Evolutionary conservation across 2,888 invertebrate genomes (phyloP).

Genomic region (Antheraea yamamai): DNA sequence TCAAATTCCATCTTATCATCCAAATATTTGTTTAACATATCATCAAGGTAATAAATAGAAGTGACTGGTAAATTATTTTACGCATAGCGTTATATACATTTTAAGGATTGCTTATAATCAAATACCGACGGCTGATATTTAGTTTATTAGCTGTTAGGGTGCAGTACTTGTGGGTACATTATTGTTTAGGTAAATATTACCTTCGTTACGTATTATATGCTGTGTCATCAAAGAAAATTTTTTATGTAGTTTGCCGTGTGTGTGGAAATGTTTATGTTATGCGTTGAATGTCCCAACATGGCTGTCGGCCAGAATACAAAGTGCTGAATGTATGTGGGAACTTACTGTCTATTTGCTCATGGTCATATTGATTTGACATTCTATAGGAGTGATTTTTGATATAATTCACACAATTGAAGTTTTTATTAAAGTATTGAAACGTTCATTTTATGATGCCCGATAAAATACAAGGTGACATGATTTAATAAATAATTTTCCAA

Average conservation of each 20-base stretch:
- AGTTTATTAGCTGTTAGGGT: conserved; percentile 16
- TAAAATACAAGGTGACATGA: background rate
- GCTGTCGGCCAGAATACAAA: conserved; percentile 23
- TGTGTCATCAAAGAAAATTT: conserved; percentile 6
- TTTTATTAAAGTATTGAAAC: background rate
- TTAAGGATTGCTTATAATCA: conserved; percentile 19
- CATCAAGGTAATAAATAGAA: conserved; percentile 33
- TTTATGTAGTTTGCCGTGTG: conserved; percentile 14
- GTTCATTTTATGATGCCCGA: background rate
- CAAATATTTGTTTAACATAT: conserved; percentile 34
- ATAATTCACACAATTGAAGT: background rate
- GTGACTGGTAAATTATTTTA: conserved; percentile 28
- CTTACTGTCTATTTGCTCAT: conserved; percentile 28
- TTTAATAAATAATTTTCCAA: background rate
- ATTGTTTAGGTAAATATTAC: conserved; percentile 8
- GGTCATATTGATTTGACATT: conserved; percentile 15
- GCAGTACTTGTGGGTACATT: background rate
- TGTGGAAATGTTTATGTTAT: conserved; percentile 16
- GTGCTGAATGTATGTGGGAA: conserved; percentile 34
- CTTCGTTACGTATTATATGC: conserved; percentile 13
- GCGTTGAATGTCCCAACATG: conserved; percentile 16
- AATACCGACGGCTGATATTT: conserved; percentile 12
- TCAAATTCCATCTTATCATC: conserved; percentile 24
- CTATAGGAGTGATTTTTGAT: conserved; percentile 11
- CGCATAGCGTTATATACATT: conserved; percentile 43